These are phyloP conservation scores for Podabrus alpinus DNA, from an alignment of 2,888 invertebrate genomes.

Conservation along the genomic window DNA sequence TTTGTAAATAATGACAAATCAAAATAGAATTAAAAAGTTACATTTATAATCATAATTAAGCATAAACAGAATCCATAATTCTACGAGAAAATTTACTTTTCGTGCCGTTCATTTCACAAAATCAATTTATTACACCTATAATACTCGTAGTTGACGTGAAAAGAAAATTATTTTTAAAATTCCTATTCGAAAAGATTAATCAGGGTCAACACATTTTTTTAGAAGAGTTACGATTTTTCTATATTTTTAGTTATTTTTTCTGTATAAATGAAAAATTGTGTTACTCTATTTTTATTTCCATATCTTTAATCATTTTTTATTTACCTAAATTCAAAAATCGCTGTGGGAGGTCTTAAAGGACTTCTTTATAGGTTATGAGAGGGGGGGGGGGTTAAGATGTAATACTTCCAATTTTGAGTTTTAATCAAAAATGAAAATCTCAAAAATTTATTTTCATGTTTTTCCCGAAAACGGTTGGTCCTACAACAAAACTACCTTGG, in stretches of 20 bases:
- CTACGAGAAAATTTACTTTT: neutral
- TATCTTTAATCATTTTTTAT: too few species aligned
- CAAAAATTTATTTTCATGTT: too few species aligned
- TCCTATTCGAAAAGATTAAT: neutral
- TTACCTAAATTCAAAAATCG: neutral
- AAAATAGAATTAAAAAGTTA: neutral
- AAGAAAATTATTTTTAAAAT: neutral
- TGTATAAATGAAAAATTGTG: neutral
- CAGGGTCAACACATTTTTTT: neutral
- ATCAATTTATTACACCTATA: neutral
- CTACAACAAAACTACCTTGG: too few species aligned
- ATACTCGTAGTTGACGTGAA: neutral
- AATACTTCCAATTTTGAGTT: too few species aligned
- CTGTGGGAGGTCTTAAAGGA: neutral
- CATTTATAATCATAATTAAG: too few species aligned
- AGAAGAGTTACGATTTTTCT: neutral
- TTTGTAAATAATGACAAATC: neutral
- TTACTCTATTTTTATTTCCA: neutral
- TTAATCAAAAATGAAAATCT: too few species aligned
- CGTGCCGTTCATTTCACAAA: neutral
- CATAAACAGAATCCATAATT: neutral
- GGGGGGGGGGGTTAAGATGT: too few species aligned
- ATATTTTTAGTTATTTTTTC: neutral
- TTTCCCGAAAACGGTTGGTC: too few species aligned
- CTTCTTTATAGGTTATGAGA: neutral